Evolutionary conservation across 2,797 vertebrate species (phyloP), one percentile per base, ranked within the genome.

Genomic region (Holocentrus rufus): DNA sequence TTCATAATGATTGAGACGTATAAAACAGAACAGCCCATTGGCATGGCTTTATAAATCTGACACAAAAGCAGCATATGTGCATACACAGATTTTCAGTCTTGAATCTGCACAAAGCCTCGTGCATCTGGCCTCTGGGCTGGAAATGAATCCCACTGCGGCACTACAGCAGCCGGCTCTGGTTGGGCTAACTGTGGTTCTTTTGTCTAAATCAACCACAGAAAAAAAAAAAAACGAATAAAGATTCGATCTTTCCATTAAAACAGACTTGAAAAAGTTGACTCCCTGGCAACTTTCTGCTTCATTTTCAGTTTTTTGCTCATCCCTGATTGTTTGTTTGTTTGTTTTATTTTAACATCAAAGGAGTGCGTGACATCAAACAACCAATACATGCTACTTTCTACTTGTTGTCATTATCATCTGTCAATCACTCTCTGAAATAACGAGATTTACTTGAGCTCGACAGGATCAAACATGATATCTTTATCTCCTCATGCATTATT

Each of bases 381-480:
- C 65, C 63, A 54, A 75, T 75, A 77, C 60, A 65, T 50, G 36
- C 67, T 52, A 78, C 50, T 31, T 56, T 74, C 25, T 17, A 8
- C 25, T 56, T 18, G 25, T 59, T 59, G 80, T 85, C 82, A 84
- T 91, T 88, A 89, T 79, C 82, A 84, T 85, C 56, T 87, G 89
- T 86, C 89, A 91, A 84, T 91, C 90, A 89, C 36, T 58, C 72
- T 47, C 72, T 34, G 57, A 70, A 87, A 83, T 77, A 83, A 85
- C 30, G 47, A 63, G 61, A 66, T 68, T 64, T 69, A 72, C 73
- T 81, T 78, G 69, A 56, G 63, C 81, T 73, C 77, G 47, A 46
- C 72, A 8, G 74, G 81, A 72, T 72, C 72, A 75, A 78, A 74
- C 58, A 54, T 49, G 69, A 69, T 59, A 55, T 66, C 53, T 69